phyloP scores from a whole-genome alignment of 2,113 vertebrate species.

The Xerus inauris region DNA sequence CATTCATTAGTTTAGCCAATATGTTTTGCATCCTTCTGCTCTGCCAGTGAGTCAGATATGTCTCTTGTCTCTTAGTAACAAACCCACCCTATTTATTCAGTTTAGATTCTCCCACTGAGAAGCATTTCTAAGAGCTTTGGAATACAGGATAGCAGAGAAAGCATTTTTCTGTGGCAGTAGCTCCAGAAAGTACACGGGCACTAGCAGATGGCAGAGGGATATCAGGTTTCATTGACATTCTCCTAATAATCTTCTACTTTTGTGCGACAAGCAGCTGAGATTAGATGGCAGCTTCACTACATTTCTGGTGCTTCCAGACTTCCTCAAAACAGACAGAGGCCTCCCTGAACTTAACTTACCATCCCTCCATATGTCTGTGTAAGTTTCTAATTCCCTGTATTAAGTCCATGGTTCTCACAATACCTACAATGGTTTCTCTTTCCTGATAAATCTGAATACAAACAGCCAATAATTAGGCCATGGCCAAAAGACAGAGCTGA shows the following conservation, averaged over 20 bases:
- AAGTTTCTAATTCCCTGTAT: neutral
- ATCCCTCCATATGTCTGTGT: neutral
- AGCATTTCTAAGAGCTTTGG: neutral
- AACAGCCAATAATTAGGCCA: neutral
- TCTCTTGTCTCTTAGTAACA: neutral
- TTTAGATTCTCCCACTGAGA: neutral
- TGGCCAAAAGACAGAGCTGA: neutral
- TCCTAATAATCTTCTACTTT: neutral
- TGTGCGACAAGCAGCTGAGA: neutral
- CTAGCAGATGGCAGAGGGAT: neutral
- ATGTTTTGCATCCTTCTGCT: neutral
- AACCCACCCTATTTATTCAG: neutral
- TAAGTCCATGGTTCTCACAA: slow-evolving; percentile 11
- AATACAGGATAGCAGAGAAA: neutral
- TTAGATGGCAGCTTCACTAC: neutral
- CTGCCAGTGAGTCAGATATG: neutral
- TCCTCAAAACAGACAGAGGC: neutral
- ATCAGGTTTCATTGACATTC: fast-evolving
- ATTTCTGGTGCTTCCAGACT: neutral
- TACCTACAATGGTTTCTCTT: neutral
- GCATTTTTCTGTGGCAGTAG: neutral
- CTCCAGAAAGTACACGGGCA: neutral
- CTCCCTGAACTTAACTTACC: neutral
- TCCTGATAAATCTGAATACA: neutral
- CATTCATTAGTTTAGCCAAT: neutral